Evolutionary conservation across 2,888 invertebrate genomes (phyloP).

Genomic region (Hirtodrosophila trivittata): DNA sequence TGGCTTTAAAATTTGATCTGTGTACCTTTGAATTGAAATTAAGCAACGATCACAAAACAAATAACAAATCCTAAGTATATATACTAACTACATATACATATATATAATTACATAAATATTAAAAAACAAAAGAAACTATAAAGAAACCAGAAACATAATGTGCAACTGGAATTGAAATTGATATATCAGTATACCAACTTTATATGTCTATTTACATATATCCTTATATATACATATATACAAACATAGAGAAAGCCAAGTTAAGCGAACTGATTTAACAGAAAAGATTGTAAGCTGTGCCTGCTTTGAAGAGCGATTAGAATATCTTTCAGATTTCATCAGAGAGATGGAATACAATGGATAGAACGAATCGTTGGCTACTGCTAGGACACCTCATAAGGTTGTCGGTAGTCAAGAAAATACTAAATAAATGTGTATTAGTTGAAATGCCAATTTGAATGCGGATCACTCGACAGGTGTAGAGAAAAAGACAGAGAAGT

Average conservation of each 20-base stretch:
- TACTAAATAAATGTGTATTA: background rate
- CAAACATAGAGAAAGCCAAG: conserved; percentile 28
- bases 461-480: background rate
- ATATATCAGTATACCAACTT: conserved; percentile 27
- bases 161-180: conserved; percentile 29
- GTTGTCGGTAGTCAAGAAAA: background rate
- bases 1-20: conserved; percentile 41
- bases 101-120: background rate
- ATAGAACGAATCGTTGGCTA: too few species aligned
- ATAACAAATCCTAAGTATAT: conserved; percentile 5
- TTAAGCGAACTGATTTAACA: conserved; percentile 28
- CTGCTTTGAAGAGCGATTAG: too few species aligned
- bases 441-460: conserved; percentile 10
- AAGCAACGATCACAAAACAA: conserved; percentile 13
- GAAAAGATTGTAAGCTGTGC: conserved; percentile 1
- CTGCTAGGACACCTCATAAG: too few species aligned
- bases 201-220: conserved; percentile 16
- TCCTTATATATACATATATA: too few species aligned
- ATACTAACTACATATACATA: conserved; percentile 3
- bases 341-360: too few species aligned
- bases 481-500: background rate
- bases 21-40: conserved; percentile 14
- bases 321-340: too few species aligned
- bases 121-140: too few species aligned
- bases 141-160: too few species aligned